phyloP scores from a whole-genome alignment of 2,797 vertebrate genomes.

The Micropoecilia bifurca region DNA sequence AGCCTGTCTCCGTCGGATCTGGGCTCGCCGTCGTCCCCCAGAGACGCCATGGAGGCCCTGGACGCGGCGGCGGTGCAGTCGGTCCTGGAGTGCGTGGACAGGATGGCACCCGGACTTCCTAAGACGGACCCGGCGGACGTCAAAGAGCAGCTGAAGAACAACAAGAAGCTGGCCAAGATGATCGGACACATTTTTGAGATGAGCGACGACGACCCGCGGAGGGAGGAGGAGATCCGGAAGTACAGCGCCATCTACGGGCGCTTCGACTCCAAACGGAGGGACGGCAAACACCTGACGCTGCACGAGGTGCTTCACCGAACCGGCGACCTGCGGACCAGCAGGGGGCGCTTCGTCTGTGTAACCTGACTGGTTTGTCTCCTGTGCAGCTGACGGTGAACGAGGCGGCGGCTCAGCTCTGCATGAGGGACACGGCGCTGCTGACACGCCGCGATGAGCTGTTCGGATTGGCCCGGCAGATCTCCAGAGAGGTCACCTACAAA shows the following conservation, averaged over 20 bases:
- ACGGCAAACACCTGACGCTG: slow-evolving; percentile 96
- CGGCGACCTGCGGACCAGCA: rapidly evolving
- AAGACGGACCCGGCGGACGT: slow-evolving; percentile 89
- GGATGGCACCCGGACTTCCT: slow-evolving; percentile 88
- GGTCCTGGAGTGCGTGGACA: slow-evolving; percentile 93
- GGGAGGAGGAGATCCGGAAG: slow-evolving; percentile 96
- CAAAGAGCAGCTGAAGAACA: slow-evolving; percentile 92
- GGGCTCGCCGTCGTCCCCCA: slow-evolving; percentile 93
- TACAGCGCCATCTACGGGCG: slow-evolving; percentile 99
- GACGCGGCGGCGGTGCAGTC: slow-evolving; percentile 91
- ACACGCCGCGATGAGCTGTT: slow-evolving; percentile 96
- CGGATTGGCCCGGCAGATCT: slow-evolving; percentile 94
- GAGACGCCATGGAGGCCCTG: slow-evolving; percentile 90
- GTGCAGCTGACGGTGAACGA: slow-evolving; percentile 96
- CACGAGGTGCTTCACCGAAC: slow-evolving; percentile 85
- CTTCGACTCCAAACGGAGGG: slow-evolving; percentile 97
- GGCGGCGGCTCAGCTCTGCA: slow-evolving; percentile 96
- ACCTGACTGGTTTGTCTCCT: slow-evolving; percentile 35
- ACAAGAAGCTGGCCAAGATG: slow-evolving; percentile 98
- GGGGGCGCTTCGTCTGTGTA: not conserved
- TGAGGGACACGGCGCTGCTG: slow-evolving; percentile 92
- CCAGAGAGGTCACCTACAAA: slow-evolving; percentile 98
- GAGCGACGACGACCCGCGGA: slow-evolving; percentile 90
- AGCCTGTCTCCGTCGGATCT: slow-evolving; percentile 94
- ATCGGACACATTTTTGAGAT: slow-evolving; percentile 98